Base-by-base conservation (phyloP, 2,797 vertebrate species). In the Periparus ater region DNA sequence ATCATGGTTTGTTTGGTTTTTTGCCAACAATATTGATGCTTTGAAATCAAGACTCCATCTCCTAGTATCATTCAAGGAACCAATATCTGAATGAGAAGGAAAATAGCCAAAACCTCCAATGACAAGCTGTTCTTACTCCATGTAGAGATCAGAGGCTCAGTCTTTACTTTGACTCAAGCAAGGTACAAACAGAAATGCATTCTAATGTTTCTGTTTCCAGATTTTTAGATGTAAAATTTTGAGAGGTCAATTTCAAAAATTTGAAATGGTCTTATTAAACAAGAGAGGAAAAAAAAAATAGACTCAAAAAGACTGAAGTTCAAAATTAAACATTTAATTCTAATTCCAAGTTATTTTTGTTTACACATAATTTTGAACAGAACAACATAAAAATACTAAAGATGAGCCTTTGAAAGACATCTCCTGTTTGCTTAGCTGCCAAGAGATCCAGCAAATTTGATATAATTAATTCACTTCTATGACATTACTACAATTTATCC, bases 401-500 rank as follows among this genome's bases (percentile, higher is more conserved):
- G 22, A 58, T 10, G 14, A 92, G 23, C 17, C 82, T 86, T 72
- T 47, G 9, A 61, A 65, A 76, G 68, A 61, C 29, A 62, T 45
- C 19, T 15, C 23, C 30, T 26, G 2, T 88, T 93, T 84, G 11
- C 42, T 83, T 89, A 85, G 11, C 19, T 83, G 53, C 67, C 48
- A 50, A 57, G 42, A 81, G 20, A 70, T 82, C 47, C 62, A 82
- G 63, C 13, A 93, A 74, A 92, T 88, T 88, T 5, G 2, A 16
- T 51, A 48, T 47, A 86, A 78, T 90, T 86, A 58, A 81, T 78
- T 50, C 48, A 38, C 57, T 91, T 89, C 38, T 9, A 4, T 91
- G 58, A 75, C 66, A 51, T 88, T 78, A 38, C n/a, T 81, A n/a
- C 34, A 51, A 4, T 89, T 96, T 91, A 78, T 89, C 54, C 51